These are phyloP conservation scores for Camponotus pennsylvanicus DNA, from an alignment of 1,140 invertebrate species.

Conservation along the genomic window DNA sequence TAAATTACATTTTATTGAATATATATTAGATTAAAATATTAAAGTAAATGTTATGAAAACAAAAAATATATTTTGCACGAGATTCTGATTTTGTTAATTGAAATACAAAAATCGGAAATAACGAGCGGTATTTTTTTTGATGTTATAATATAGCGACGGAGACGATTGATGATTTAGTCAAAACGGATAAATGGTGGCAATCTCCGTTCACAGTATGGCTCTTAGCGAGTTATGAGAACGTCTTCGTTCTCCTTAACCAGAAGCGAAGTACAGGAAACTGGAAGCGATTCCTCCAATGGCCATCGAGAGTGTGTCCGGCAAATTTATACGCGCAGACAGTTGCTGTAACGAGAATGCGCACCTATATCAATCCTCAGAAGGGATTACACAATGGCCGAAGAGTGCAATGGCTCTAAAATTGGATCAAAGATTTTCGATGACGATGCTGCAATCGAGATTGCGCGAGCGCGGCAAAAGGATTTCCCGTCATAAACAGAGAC, in stretches of 20 bases:
- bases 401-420: conserved; percentile 63
- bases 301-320: conserved; percentile 60
- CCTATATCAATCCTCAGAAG: conserved; percentile 59
- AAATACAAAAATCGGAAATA: neutral
- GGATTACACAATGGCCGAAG: conserved; percentile 49
- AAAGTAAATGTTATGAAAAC: neutral
- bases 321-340: conserved; percentile 65
- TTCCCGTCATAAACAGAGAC: conserved; percentile 35
- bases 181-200: neutral
- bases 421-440: conserved; percentile 58
- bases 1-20: too few species aligned
- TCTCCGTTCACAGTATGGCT: neutral
- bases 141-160: neutral
- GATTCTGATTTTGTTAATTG: conserved; percentile 12
- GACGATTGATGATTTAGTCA: conserved; percentile 21
- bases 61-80: neutral
- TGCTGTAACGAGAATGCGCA: conserved; percentile 13
- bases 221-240: conserved; percentile 41
- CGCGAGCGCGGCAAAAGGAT: conserved; percentile 22
- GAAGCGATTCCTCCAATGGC: conserved; percentile 62
- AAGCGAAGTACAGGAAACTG: conserved; percentile 57
- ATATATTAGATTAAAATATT: too few species aligned
- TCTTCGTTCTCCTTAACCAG: conserved; percentile 49
- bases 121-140: neutral
- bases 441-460: conserved; percentile 51